phyloP scores from a whole-genome alignment of 1,140 invertebrate genomes.

The Dinoponera quadriceps region DNA sequence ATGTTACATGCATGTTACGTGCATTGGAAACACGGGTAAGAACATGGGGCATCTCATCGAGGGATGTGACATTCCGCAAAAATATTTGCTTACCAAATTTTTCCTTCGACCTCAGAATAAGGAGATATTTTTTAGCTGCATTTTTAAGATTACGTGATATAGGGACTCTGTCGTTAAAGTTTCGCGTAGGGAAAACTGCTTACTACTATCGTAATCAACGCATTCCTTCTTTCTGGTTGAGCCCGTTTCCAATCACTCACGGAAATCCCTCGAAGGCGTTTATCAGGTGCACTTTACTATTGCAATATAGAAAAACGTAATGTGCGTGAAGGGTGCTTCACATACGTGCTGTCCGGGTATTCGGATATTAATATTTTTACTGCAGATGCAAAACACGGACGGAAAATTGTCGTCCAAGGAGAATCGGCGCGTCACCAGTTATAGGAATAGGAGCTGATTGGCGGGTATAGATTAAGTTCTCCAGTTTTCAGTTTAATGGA shows the following conservation, averaged over 20 bases:
- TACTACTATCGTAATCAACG: slow-evolving; percentile 6
- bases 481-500: slow-evolving; percentile 67
- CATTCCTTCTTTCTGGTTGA: slow-evolving; percentile 27
- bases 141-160: background rate
- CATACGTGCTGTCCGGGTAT: background rate
- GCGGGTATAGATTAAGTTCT: slow-evolving; percentile 55
- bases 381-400: background rate
- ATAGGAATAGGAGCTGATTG: slow-evolving; percentile 42
- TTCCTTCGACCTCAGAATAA: background rate
- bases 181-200: background rate
- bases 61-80: background rate
- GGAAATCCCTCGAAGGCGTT: background rate
- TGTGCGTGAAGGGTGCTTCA: background rate
- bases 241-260: slow-evolving; percentile 8
- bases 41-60: background rate
- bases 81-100: slow-evolving; percentile 11
- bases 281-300: slow-evolving; percentile 14
- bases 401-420: background rate
- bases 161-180: background rate
- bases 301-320: background rate
- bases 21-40: background rate
- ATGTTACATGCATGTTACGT: too few species aligned
- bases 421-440: slow-evolving; percentile 15
- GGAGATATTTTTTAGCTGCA: background rate
- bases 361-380: background rate